Percentiles rank a stretch among this genome's conserved stretches.
Evolutionary conservation across 1,140 invertebrate genomes (phyloP).

Genomic region (Euwallacea similis): DNA sequence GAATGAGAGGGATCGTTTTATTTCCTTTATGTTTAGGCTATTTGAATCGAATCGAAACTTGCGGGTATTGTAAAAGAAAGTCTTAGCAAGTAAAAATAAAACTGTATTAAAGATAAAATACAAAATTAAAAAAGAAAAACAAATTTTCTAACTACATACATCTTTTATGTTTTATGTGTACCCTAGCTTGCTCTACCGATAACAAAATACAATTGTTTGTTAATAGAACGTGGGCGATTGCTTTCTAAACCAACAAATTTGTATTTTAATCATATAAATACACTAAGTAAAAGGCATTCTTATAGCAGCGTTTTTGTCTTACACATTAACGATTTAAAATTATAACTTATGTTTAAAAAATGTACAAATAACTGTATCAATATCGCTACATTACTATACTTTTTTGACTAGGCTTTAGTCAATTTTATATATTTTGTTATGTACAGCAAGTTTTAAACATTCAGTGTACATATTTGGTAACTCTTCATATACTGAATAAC

Average conservation of each 20-base stretch:
- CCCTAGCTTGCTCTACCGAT: constrained; percentile 48
- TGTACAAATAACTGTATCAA: constrained; percentile 21
- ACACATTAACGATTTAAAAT: neutral
- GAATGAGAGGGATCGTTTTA: neutral
- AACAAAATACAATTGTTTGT: constrained; percentile 44
- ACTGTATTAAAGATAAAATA: constrained; percentile 51
- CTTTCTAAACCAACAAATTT: constrained; percentile 33
- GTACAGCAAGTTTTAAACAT: constrained; percentile 42
- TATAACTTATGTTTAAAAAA: constrained; percentile 21
- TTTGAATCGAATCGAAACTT: too few species aligned
- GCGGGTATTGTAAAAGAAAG: too few species aligned
- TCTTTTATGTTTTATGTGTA: constrained; percentile 45
- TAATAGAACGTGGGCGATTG: constrained; percentile 33
- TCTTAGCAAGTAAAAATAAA: constrained; percentile 47
- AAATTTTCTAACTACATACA: constrained; percentile 45
- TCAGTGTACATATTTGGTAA: constrained; percentile 55
- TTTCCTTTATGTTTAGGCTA: too few species aligned
- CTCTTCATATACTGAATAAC: constrained; percentile 48
- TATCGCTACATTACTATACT: constrained; percentile 33
- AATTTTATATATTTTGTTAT: constrained; percentile 47
- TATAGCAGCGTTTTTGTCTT: constrained; percentile 40
- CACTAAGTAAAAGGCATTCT: constrained; percentile 41
- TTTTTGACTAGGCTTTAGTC: constrained; percentile 52
- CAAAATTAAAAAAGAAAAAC: constrained; percentile 51
- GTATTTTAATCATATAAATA: constrained; percentile 49